These are phyloP conservation scores for Diphyllodes magnificus DNA, from an alignment of 2,113 vertebrate species.

Conservation along the genomic window DNA sequence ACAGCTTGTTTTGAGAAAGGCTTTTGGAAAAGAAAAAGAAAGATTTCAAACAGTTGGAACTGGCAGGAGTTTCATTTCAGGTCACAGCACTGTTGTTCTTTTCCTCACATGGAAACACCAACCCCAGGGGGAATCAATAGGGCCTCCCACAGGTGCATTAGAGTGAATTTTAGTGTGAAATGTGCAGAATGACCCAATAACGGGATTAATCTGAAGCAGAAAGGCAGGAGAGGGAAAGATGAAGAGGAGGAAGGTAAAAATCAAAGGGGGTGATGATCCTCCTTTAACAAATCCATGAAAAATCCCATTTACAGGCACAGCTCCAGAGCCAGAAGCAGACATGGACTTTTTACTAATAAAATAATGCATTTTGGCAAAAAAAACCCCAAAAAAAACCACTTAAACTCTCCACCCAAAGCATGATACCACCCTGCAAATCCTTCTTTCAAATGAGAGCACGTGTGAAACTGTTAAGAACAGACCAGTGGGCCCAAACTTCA, in stretches of 20 bases:
- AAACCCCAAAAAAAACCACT: rapidly evolving
- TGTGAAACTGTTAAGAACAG: neutral
- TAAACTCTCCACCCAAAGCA: neutral
- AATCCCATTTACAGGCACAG: neutral
- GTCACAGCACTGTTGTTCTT: neutral
- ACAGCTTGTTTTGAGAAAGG: constrained; percentile 94
- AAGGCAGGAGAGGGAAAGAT: neutral
- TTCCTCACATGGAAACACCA: rapidly evolving
- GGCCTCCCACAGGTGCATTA: neutral
- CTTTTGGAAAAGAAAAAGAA: constrained; percentile 68
- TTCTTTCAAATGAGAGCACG: neutral
- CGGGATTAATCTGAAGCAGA: neutral
- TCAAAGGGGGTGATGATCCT: neutral
- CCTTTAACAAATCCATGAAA: neutral
- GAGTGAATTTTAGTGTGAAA: neutral
- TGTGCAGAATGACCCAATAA: neutral
- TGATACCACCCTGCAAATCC: rapidly evolving
- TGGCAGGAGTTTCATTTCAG: neutral
- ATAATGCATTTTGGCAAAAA: neutral
- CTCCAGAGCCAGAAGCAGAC: neutral
- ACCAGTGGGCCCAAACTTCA: neutral
- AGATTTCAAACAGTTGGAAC: neutral
- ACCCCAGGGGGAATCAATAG: neutral
- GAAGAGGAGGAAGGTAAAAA: neutral
- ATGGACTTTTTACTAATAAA: neutral